Conservation (phyloP, 2,797 vertebrate genomes). For the Champsocephalus esox region DNA sequence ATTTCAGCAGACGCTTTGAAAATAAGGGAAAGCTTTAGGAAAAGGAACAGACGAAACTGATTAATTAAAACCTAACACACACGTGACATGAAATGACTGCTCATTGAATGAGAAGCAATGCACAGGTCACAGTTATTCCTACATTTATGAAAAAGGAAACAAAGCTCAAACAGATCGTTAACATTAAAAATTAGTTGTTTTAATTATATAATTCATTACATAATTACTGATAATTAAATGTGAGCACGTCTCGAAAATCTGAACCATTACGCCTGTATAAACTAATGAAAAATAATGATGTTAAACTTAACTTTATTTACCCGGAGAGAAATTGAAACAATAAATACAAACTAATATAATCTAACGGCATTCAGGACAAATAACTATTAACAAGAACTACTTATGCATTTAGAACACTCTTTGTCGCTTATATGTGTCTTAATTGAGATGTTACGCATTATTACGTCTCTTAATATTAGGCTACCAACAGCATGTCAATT, state of each 20-base stretch:
- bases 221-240: neutral
- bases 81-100: neutral
- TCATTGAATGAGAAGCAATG: neutral
- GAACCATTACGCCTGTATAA: neutral
- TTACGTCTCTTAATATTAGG: neutral
- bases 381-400: neutral
- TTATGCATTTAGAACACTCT: neutral
- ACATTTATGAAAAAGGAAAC: neutral
- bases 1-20: neutral
- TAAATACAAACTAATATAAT: neutral
- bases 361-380: neutral
- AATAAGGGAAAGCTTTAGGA: rapidly evolving
- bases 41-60: neutral
- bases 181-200: neutral
- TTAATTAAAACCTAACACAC: neutral
- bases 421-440: neutral
- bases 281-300: neutral
- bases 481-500: neutral
- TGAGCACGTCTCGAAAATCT: neutral
- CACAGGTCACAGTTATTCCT: neutral
- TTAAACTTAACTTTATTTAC: neutral
- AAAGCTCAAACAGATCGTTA: neutral
- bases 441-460: neutral
- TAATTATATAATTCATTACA: neutral
- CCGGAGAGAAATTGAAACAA: neutral